Base-by-base conservation (phyloP, 2,888 invertebrate species). In the Apantesis nais region DNA sequence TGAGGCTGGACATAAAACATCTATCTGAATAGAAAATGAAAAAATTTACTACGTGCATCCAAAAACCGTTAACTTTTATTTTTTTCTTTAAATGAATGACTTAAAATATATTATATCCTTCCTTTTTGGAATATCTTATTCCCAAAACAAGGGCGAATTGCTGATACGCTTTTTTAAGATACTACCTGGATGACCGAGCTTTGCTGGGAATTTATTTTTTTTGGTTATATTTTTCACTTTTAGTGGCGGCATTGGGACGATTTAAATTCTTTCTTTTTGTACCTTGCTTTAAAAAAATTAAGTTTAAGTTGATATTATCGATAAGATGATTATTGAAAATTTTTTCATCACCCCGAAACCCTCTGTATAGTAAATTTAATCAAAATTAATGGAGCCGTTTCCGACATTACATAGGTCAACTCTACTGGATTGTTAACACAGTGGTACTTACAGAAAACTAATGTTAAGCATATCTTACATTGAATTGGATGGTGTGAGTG, bases 121-220 rank as follows among this genome's bases (percentile, higher is more conserved):
- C 4, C 16, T 48, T 22, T 7, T 22, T 48, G 19, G 19, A 48
- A 48, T 48, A 16, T 8, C 7, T 48, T 22, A 22, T 5, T 8
- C 11, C 55, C 25, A 11, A n/a, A 52, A 52, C n/a, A 8, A n/a
- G n/a, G 0, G 9, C 12, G 12, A n/a, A 74, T 72, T 75, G 72
- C 71, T 71, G 1, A 44, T 5, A 34, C 19, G 16, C 19, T 19
- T 44, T 44, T 44, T 19, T n/a, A n/a, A n/a, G n/a, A n/a, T n/a
- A n/a, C n/a, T n/a, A n/a, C n/a, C n/a, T n/a, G n/a, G n/a, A n/a
- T n/a, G n/a, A n/a, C n/a, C n/a, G n/a, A n/a, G n/a, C n/a, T n/a
- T n/a, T n/a, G n/a, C n/a, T n/a, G n/a, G n/a, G n/a, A n/a, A n/a
- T n/a, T n/a, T n/a, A n/a, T n/a, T n/a, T n/a, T n/a, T n/a, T n/a